Conservation (phyloP, 2,113 vertebrate genomes). For the Paradisaea rubra region DNA sequence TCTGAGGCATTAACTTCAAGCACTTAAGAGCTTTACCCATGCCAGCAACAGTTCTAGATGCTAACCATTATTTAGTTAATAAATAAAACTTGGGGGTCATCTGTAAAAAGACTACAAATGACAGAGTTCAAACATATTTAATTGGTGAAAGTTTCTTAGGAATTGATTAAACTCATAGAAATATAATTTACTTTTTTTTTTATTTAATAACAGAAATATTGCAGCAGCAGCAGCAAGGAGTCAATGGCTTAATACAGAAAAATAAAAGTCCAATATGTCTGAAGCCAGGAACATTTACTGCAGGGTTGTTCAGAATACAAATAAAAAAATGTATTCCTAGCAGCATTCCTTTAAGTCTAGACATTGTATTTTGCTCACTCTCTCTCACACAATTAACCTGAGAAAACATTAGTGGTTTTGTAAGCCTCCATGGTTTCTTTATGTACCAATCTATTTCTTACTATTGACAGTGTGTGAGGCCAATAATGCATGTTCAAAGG, state of each 20-base stretch:
- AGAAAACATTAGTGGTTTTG: conserved; percentile 11
- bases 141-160: background rate
- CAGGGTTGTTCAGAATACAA: background rate
- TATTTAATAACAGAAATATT: background rate
- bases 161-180: background rate
- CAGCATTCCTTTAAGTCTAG: background rate
- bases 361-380: background rate
- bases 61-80: background rate
- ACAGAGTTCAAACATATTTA: background rate
- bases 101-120: background rate
- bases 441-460: background rate
- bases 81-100: background rate
- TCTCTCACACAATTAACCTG: background rate
- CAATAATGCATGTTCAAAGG: background rate
- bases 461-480: background rate
- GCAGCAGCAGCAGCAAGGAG: background rate
- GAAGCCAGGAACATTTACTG: background rate
- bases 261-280: background rate
- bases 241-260: background rate
- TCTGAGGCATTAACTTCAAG: background rate
- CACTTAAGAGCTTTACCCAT: background rate
- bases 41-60: background rate
- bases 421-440: background rate
- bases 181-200: background rate
- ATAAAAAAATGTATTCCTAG: background rate